Base-by-base conservation (phyloP, 2,113 vertebrate species). In the Arenaria interpres region DNA sequence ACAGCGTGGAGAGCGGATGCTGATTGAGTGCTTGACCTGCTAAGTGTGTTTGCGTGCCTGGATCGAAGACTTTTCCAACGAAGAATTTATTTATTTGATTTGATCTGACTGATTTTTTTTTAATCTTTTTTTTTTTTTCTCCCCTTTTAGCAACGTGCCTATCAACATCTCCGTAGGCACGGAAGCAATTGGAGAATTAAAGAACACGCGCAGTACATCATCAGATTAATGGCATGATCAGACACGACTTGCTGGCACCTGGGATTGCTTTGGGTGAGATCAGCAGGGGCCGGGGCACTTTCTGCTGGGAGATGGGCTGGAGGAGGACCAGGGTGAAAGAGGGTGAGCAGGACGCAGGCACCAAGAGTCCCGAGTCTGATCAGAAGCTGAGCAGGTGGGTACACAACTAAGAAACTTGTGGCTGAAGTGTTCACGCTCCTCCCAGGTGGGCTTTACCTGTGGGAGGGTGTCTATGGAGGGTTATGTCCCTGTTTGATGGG, bases 111-210 rank as follows among this genome's bases (percentile, higher is more conserved):
- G 72, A 35, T 27, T 48, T 24, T 54, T 66, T 16, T 30, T 48
- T 22, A 21, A 7, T 23, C 9, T 60, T 24, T 24, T 27, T 62
- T 33, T 68, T 66, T 64, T 53, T 7, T 13, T 10, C 19, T n/a
- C 7, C 35, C 14, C 75, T 89, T 94, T 93, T 79, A 91, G 28
- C 69, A 75, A 46, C 25, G 25, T 0, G 0, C 23, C 45, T 56
- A 12, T 78, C 84, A 91, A 75, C 76, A 63, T 53, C 77, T 81
- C 69, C 25, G 37, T 68, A 72, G 57, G 56, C 64, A 62, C 3
- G 4, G 81, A 94, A 90, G 50, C 37, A 92, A 92, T 90, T 35
- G 59, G 91, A 82, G 82, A 37, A 41, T 90, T 85, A 51, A 71
- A 73, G 84, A 74, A 24, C 41, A 57, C 8, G 18, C 10, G 10